phyloP scores from a whole-genome alignment of 2,113 vertebrate genomes.

The Miniopterus natalensis region DNA sequence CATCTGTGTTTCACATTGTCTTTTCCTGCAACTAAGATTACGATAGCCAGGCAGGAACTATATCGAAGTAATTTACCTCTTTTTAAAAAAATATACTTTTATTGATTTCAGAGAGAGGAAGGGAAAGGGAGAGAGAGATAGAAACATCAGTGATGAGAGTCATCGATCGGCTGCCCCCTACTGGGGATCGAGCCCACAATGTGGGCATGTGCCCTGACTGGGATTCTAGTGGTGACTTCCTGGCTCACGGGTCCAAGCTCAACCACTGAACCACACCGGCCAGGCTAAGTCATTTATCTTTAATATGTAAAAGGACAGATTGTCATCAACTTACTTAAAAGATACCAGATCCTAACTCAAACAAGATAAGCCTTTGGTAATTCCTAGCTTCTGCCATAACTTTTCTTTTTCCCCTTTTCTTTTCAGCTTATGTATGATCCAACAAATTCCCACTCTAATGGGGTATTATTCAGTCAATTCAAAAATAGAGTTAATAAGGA shows the following conservation, averaged over 20 bases:
- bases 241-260: too few species aligned
- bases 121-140: too few species aligned
- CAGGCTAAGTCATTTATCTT: constrained; percentile 2
- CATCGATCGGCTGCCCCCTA: too few species aligned
- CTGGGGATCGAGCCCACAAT: too few species aligned
- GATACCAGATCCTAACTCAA: background rate
- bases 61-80: background rate
- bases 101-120: too few species aligned
- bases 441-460: constrained; percentile 64
- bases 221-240: too few species aligned
- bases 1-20: background rate
- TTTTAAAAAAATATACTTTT: too few species aligned
- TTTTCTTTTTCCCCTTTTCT: background rate
- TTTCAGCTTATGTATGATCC: constrained; percentile 54
- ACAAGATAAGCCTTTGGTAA: constrained; percentile 54
- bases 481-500: constrained; percentile 66
- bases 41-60: background rate
- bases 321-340: constrained; percentile 25
- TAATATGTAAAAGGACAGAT: background rate
- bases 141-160: too few species aligned
- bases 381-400: background rate
- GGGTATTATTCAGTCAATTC: constrained; percentile 37
- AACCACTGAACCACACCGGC: too few species aligned
- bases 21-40: constrained; percentile 50
- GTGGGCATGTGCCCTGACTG: too few species aligned